Evolutionary conservation across 2,113 vertebrate species (phyloP), one percentile per base, ranked within the genome.

Genomic region (Gadus macrocephalus): DNA sequence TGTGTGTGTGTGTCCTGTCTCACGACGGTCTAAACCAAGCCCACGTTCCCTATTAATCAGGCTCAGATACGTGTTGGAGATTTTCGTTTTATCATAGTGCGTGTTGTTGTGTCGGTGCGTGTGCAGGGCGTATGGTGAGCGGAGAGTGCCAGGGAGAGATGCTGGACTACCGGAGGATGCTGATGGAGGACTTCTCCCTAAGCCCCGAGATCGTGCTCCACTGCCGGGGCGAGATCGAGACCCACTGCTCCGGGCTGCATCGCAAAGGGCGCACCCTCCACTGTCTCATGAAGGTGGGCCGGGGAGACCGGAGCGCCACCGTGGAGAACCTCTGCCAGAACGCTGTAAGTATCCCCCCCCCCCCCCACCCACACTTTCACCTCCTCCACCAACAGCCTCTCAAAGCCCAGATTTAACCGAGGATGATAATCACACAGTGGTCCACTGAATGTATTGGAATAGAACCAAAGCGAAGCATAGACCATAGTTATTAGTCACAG

Each of bases 141-240:
- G 96, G 96, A 0, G 96, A 99, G 84, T 98, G 96, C 84, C 97
- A 99, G 88, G 96, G 96, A 0, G 97, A 99, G 78, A 99, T 99
- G 97, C 64, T 98, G 82, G 97, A 99, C 85, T 99, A 98, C 90
- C 86, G 96, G 17, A 92, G 95, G 76, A 99, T 99, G 96, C 86
- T 99, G 73, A 98, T 99, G 96, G 97, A 98, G 72, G 97, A 99
- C 85, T 99, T 95, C 83, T 99, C 97, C 0, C 85, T 99, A 81
- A 99, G 96, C 81, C 97, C 97, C 0, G 97, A 99, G 79, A 99
- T 99, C 73, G 96, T 99, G 83, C 92, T 99, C 16, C 95, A 96
- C 83, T 99, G 97, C 86, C 93, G 96, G 0, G 90, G 92, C 0
- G 97, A 99, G 86, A 99, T 99, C 0, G 96, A 98, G 35, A 90